Base-by-base conservation (phyloP, 2,113 vertebrate species). In the Apteryx mantelli region DNA sequence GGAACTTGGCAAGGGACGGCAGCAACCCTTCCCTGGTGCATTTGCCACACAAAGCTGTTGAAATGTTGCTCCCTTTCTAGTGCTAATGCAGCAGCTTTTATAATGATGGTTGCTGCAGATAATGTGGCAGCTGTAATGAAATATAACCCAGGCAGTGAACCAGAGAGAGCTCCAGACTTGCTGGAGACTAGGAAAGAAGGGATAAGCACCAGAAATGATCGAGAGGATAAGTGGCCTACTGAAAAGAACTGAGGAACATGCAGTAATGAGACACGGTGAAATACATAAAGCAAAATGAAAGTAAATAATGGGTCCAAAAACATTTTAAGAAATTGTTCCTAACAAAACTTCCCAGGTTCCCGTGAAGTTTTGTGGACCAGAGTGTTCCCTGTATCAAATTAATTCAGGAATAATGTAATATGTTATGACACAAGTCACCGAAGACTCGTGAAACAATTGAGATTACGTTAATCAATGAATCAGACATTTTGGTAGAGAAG, bases 121-220 rank as follows among this genome's bases (percentile, higher is more conserved):
- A 95, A 89, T 88, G 89, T 93, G 75, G 50, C n/a, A 65, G n/a
- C 58, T 0, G 0, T 82, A 88, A 91, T 94, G 92, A 94, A 92
- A 91, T 89, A 64, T 25, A 93, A 95, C 70, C 66, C 68, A 69
- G 64, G 64, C 68, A 83, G 48, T 81, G 96, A 97, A 96, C 64
- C 82, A 94, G 79, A 78, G 86, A 96, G 88, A 82, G 75, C 30
- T 89, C 68, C 81, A 96, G 91, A 93, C 92, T 92, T 89, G 36
- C 63, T 85, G 95, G 91, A 96, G 92, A 91, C 84, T 75, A 5
- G 76, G 73, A 81, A 55, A 84, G 52, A 84, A 86, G 18, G 48
- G 34, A 48, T 70, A 66, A 95, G 58, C 60, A 91, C 44, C 61
- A 93, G 55, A 86, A 86, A 71, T 75, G 56, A 73, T 73, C 86